These are phyloP conservation scores for Oncorhynchus tshawytscha DNA, from an alignment of 2,113 vertebrate genomes.

Conservation along the genomic window DNA sequence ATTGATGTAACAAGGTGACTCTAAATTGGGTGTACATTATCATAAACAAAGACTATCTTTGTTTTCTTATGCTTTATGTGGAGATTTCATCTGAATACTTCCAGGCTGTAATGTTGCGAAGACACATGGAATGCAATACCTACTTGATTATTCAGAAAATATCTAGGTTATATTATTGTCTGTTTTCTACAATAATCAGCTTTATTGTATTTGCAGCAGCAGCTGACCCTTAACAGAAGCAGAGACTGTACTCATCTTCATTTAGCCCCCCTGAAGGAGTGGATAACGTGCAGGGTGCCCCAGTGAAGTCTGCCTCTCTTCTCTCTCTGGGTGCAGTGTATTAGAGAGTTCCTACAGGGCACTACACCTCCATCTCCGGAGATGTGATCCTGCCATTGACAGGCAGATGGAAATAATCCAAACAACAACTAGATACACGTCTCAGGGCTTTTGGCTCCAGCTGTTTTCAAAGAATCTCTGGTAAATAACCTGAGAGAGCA, in stretches of 20 bases:
- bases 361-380: not conserved
- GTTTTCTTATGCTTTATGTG: not conserved
- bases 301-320: no score
- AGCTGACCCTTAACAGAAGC: not conserved
- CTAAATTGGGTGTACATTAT: not conserved
- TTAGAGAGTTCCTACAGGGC: conserved; percentile 14
- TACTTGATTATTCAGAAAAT: not conserved
- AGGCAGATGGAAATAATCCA: conserved; percentile 1
- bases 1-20: not conserved
- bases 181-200: not conserved
- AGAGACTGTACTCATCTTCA: no score
- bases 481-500: conserved; percentile 33
- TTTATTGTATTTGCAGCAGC: not conserved
- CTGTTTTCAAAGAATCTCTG: conserved; percentile 28
- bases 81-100: not conserved
- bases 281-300: not conserved
- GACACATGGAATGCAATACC: not conserved
- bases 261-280: no score
- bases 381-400: conserved; percentile 11
- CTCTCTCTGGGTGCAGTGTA: no score
- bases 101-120: not conserved
- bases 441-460: conserved; percentile 25
- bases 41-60: not conserved
- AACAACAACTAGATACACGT: conserved; percentile 8
- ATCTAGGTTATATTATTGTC: not conserved